Conservation (phyloP, 2,113 vertebrate species). For the Barnardius zonarius region DNA sequence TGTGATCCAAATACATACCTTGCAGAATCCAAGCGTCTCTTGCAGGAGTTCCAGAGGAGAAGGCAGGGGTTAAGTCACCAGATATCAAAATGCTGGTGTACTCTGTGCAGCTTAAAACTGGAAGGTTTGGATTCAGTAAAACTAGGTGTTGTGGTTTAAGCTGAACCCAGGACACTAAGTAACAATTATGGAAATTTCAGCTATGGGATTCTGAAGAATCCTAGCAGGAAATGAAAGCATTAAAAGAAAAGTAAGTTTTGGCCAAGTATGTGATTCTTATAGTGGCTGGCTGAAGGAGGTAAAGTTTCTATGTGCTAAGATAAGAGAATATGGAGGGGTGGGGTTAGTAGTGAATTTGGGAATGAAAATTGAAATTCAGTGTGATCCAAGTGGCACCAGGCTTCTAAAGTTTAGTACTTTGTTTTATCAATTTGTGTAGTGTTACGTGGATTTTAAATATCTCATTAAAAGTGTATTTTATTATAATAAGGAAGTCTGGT, state of each 20-base stretch:
- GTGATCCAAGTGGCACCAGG: neutral
- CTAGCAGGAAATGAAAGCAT: neutral
- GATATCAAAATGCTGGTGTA: neutral
- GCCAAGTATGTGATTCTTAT: neutral
- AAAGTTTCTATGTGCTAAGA: neutral
- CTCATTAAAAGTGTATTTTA: neutral
- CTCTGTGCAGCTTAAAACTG: neutral
- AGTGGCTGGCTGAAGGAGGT: neutral
- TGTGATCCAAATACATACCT: neutral
- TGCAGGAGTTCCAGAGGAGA: neutral
- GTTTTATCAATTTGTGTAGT: neutral
- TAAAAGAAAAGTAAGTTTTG: neutral
- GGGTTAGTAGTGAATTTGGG: neutral
- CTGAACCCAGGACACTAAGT: neutral
- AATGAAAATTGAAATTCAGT: neutral
- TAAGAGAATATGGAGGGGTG: neutral
- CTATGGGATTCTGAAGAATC: neutral
- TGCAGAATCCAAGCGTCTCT: neutral
- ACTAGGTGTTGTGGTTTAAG: neutral
- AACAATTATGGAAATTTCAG: neutral
- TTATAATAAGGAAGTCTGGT: neutral
- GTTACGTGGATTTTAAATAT: neutral
- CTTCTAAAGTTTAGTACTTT: neutral
- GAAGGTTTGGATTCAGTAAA: neutral
- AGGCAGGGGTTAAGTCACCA: neutral